These are phyloP conservation scores for Brachionus koreanus DNA, from an alignment of 1,140 invertebrate genomes.

Conservation along the genomic window DNA sequence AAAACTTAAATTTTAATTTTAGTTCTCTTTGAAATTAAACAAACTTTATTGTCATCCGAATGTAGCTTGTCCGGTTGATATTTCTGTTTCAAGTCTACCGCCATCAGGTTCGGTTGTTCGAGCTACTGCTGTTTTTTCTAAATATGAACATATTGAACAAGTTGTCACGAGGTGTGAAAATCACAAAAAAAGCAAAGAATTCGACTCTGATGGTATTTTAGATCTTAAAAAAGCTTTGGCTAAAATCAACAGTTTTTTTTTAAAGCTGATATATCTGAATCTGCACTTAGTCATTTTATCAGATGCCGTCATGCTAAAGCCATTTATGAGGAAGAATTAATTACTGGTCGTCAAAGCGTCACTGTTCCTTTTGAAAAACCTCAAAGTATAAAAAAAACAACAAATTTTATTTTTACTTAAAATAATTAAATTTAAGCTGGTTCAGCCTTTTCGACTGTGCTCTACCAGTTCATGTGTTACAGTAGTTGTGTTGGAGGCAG, in stretches of 20 bases:
- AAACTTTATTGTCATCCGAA: constrained; percentile 35
- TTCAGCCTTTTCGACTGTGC: constrained; percentile 64
- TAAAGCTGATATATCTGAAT: neutral
- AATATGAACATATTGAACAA: constrained; percentile 62
- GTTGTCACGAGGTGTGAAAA: constrained; percentile 64
- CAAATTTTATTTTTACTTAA: neutral
- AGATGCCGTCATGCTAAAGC: constrained; percentile 61
- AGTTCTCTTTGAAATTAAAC: constrained; percentile 16
- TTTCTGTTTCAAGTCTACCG: constrained; percentile 43
- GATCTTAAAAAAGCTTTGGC: constrained; percentile 47
- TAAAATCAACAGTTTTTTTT: constrained; percentile 13
- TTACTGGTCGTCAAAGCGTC: constrained; percentile 61
- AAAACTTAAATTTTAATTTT: neutral
- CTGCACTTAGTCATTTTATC: constrained; percentile 59
- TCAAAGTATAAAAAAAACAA: constrained; percentile 50
- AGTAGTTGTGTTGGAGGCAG: constrained; percentile 74
- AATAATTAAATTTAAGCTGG: constrained; percentile 56
- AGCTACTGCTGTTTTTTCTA: constrained; percentile 62
- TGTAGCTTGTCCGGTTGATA: constrained; percentile 28
- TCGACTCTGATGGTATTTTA: neutral
- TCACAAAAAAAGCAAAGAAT: constrained; percentile 53
- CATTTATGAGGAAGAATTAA: constrained; percentile 59
- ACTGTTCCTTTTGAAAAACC: constrained; percentile 64
- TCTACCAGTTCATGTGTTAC: constrained; percentile 74
- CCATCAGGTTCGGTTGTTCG: constrained; percentile 58